These are phyloP conservation scores for Hirudo medicinalis DNA, from an alignment of 1,140 invertebrate species.

Conservation along the genomic window DNA sequence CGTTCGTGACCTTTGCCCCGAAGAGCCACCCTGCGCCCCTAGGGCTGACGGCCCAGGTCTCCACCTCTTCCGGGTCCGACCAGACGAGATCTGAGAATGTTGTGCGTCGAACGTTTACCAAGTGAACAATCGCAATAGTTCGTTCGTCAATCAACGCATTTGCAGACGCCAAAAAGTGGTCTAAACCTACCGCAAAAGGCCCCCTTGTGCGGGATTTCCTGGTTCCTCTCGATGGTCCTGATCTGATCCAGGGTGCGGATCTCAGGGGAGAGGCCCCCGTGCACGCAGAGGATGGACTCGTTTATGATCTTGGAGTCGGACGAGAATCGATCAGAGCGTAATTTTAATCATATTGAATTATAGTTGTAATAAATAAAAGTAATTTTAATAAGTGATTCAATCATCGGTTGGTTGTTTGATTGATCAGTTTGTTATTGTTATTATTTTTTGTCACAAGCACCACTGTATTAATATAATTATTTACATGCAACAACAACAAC, in stretches of 20 bases:
- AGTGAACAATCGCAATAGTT: conserved; percentile 26
- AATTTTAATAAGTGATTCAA: no score
- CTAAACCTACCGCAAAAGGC: conserved; percentile 46
- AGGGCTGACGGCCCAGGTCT: conserved; percentile 81
- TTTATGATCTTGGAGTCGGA: conserved; percentile 67
- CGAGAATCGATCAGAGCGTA: no score
- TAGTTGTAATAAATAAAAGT: no score
- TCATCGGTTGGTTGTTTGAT: no score
- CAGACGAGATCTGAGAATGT: conserved; percentile 89
- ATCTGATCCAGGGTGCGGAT: conserved; percentile 99
- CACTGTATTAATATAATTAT: no score
- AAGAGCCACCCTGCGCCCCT: conserved; percentile 93
- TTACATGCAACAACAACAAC: no score
- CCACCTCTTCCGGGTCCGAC: conserved; percentile 96
- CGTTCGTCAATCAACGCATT: conserved; percentile 73
- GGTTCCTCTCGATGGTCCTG: conserved; percentile 80
- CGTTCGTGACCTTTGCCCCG: conserved; percentile 79
- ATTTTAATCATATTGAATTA: no score
- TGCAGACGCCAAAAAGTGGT: conserved; percentile 54
- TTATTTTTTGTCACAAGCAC: no score
- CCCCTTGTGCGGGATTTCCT: conserved; percentile 93
- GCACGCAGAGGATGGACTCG: conserved; percentile 88
- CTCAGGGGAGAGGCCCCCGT: conserved; percentile 94
- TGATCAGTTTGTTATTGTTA: no score
- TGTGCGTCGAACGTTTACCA: background rate